Base-by-base conservation (phyloP, 2,888 invertebrate species). In the Agrochola lota region DNA sequence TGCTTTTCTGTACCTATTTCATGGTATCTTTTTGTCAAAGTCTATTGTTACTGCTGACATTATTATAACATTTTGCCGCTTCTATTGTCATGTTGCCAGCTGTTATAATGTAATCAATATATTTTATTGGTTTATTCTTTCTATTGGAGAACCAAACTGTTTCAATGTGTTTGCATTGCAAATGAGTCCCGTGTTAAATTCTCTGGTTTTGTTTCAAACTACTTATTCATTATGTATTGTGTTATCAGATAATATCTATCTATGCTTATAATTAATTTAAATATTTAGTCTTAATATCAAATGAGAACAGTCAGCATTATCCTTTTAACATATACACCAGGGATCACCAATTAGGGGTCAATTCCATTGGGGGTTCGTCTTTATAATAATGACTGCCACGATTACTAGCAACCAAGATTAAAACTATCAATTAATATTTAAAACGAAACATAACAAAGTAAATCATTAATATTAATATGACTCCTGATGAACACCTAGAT, bases 41-140 rank as follows among this genome's bases (percentile, higher is more conserved):
- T 73, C 52, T 46, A 60, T 74, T 30, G 52, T 30, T n/a, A 11
- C 17, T 15, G 43, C 46, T 46, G 35, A 23, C 9, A 49, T 26
- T 67, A 26, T 26, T 17, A 59, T 52, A 59, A 23, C 12, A 49
- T 74, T 23, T 20, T 43, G 52, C 30, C 5, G 1, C 69, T 35
- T 40, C 3, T 63, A 40, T 68, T 0, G 12, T 57, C 6, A 64
- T 46, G 0, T 46, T 66, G 30, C 69, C 64, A 60, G 60, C 55
- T 76, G 75, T 64, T 66, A 43, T 23, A 73, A 46, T 55, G 30
- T 26, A 68, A 64, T 64, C 26, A 79, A 59, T 26, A 66, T 70
- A 1, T 35, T 69, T 60, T 62, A 35, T n/a, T 62, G 15, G 23
- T 67, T 40, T 52, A 20, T 52, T 30, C 35, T 63, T 17, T 59